Conservation (phyloP, 2,888 invertebrate genomes). For the Diabrotica balteata region DNA sequence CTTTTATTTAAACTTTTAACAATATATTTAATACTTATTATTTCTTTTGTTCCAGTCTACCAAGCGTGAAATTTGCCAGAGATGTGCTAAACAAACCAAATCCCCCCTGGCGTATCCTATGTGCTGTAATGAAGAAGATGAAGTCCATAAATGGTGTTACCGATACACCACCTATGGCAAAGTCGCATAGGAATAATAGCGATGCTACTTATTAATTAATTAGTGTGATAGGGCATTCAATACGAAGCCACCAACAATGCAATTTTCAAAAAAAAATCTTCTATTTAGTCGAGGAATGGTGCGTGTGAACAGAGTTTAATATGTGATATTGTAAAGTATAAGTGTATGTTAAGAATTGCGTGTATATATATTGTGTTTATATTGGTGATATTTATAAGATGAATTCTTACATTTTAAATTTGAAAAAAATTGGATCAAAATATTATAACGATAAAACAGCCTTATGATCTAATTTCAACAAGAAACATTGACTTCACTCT, state of each 20-base stretch:
- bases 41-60: conserved; percentile 41
- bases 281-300: neutral
- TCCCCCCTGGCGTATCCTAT: conserved; percentile 66
- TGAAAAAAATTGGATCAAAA: neutral
- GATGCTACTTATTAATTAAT: neutral
- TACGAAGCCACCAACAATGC: neutral
- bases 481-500: no score
- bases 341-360: no score
- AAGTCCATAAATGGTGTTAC: conserved; percentile 67
- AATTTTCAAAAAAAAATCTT: neutral
- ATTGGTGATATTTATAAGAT: conserved; percentile 4
- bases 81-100: conserved; percentile 69
- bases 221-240: neutral
- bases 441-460: no score
- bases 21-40: no score
- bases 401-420: neutral
- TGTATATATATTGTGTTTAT: neutral
- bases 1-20: no score
- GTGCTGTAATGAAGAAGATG: conserved; percentile 67
- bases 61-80: conserved; percentile 65
- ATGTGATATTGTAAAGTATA: neutral
- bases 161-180: conserved; percentile 67
- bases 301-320: neutral
- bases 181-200: conserved; percentile 22
- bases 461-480: no score